Conservation (phyloP, 1,140 invertebrate genomes). For the Trypoxylus dichotomus region DNA sequence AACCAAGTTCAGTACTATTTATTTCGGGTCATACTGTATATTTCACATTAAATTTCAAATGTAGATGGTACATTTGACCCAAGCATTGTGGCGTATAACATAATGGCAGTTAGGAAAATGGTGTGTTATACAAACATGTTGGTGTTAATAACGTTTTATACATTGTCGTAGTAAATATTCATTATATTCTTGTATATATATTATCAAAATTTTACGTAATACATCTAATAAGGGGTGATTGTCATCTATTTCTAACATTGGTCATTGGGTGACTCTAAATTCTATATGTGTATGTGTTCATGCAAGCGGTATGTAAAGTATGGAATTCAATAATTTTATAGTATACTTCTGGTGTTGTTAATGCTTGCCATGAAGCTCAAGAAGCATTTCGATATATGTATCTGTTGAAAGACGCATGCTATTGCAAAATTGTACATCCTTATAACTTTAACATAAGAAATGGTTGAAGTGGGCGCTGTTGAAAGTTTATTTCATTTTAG, state of each 20-base stretch:
- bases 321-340: not conserved
- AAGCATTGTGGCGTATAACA: not conserved
- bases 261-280: not conserved
- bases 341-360: not conserved
- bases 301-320: not conserved
- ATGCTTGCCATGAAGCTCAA: too few species aligned
- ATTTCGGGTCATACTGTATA: too few species aligned
- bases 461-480: too few species aligned
- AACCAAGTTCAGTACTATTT: too few species aligned
- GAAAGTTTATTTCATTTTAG: too few species aligned
- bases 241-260: slow-evolving; percentile 8
- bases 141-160: not conserved
- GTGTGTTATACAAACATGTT: not conserved
- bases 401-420: too few species aligned
- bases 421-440: too few species aligned
- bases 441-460: too few species aligned
- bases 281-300: not conserved
- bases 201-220: not conserved
- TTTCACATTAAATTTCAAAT: too few species aligned
- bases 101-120: slow-evolving; percentile 19
- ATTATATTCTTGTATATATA: not conserved
- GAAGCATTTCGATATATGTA: too few species aligned
- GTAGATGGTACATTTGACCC: not conserved
- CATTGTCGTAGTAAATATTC: not conserved
- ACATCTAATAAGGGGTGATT: not conserved